Evolutionary conservation across 1,140 invertebrate genomes (phyloP), one percentile per base, ranked within the genome.

Genomic region (Drosophila lowei): DNA sequence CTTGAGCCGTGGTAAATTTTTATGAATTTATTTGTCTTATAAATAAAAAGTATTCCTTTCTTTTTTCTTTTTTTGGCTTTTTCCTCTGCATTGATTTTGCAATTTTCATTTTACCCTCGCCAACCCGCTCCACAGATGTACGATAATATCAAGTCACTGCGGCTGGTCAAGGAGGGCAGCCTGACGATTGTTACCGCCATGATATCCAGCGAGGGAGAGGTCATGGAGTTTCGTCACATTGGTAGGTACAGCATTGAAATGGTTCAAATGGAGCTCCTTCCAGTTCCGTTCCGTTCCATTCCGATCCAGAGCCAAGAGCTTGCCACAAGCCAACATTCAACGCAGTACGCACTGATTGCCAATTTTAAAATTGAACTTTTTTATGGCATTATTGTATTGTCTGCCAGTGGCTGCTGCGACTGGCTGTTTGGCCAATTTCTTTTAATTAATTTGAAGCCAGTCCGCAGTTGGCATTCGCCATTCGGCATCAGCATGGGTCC

Each of bases 131-230:
- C 92, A 38, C 85, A 94, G 95, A 98, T 98, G 96, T 98, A 97
- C 92, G 96, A 98, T 90, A 98, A 98, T 90, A 95, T 98, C 11
- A 94, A 95, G 77, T 94, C 94, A 48, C 92, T 98, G 57, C 93
- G 93, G 54, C 92, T 97, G 61, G 92, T 92, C 30, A 92, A 93
- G 28, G 94, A 95, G 76, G 93, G 92, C 57, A 94, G 94, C 55
- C 92, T 93, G 43, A 93, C 93, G 1, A 91, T 95, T 16, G 96
- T 95, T 1, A 94, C 93, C 18, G 97, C 95, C 43, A 95, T 98
- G 94, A 94, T 97, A 62, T 98, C 97, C 0, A 94, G 94, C 67
- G 97, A 98, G 92, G 94, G 94, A 42, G 97, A 98, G 93, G 93
- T 95, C 50, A 96, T 98, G 96, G 95, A 97, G 49, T 98, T 97